Evolutionary conservation across 2,113 vertebrate species (phyloP).

Genomic region (Cnemophilus loriae): DNA sequence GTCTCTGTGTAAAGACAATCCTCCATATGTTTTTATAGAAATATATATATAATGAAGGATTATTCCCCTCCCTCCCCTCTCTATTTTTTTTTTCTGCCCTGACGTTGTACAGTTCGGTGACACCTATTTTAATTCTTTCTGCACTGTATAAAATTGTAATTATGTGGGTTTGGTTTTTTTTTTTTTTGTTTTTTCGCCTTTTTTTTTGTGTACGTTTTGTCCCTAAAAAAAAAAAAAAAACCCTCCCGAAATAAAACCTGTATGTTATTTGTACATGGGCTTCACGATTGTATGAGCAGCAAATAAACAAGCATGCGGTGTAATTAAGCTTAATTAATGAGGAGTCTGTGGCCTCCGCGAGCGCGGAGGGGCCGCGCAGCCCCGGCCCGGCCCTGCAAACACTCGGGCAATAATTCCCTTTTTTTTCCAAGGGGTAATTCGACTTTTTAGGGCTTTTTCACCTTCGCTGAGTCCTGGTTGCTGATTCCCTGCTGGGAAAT

Average conservation of each 20-base stretch:
- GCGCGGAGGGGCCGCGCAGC: not conserved
- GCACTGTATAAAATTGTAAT: slow-evolving; percentile 91
- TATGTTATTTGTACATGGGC: slow-evolving; percentile 80
- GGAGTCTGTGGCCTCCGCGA: not conserved
- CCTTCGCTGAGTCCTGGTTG: not conserved
- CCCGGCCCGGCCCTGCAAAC: not conserved
- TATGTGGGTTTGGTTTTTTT: not conserved
- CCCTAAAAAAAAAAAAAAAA: slow-evolving; percentile 67
- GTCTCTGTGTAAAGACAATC: slow-evolving; percentile 69
- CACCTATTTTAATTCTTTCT: slow-evolving; percentile 79
- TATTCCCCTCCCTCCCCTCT: slow-evolving; percentile 20
- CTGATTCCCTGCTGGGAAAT: not conserved
- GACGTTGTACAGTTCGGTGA: slow-evolving; percentile 68
- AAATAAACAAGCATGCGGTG: slow-evolving; percentile 62
- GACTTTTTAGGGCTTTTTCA: not conserved
- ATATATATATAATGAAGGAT: slow-evolving; percentile 82
- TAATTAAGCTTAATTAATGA: not conserved
- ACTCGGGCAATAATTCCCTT: not conserved
- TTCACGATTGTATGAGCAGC: slow-evolving; percentile 62
- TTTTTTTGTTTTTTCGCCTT: slow-evolving; percentile 11
- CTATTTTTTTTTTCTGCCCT: slow-evolving; percentile 23
- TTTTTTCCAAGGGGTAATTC: not conserved
- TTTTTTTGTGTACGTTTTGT: slow-evolving; percentile 72
- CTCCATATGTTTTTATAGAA: slow-evolving; percentile 77
- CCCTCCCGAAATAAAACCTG: slow-evolving; percentile 80